Conservation (phyloP, 1,140 invertebrate species). For the Ruditapes philippinarum region DNA sequence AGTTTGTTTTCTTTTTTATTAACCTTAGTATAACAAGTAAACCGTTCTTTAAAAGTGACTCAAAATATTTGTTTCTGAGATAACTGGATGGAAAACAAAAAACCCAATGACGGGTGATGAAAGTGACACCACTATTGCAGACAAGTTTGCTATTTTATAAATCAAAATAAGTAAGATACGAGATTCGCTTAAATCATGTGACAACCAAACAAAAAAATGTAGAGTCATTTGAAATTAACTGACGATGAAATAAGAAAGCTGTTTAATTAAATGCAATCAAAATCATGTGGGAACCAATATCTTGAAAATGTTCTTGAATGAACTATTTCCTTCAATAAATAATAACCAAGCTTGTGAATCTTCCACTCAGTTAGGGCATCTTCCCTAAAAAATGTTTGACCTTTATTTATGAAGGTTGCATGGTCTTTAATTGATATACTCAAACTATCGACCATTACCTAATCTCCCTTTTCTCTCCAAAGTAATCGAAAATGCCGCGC, state of each 20-base stretch:
- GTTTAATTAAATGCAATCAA: slow-evolving; percentile 25
- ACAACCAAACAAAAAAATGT: background rate
- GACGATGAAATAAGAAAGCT: slow-evolving; percentile 19
- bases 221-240: slow-evolving; percentile 16
- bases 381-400: slow-evolving; percentile 19
- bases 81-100: too few species aligned
- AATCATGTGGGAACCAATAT: slow-evolving; percentile 27
- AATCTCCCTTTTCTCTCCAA: slow-evolving; percentile 37
- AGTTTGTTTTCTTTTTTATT: too few species aligned
- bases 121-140: too few species aligned
- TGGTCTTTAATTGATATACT: slow-evolving; percentile 33
- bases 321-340: slow-evolving; percentile 9
- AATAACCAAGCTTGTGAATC: slow-evolving; percentile 19
- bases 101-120: too few species aligned
- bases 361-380: slow-evolving; percentile 28
- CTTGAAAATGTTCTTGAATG: slow-evolving; percentile 23
- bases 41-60: too few species aligned
- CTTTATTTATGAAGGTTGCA: slow-evolving; percentile 32
- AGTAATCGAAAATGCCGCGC: slow-evolving; percentile 21
- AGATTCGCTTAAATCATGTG: too few species aligned
- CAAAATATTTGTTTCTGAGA: too few species aligned
- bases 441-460: too few species aligned
- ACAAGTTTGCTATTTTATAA: too few species aligned
- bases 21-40: too few species aligned
- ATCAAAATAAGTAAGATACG: too few species aligned